Evolutionary conservation across 2,888 invertebrate genomes (phyloP), one percentile per base, ranked within the genome.

Genomic region (Heteromurus nitidus): DNA sequence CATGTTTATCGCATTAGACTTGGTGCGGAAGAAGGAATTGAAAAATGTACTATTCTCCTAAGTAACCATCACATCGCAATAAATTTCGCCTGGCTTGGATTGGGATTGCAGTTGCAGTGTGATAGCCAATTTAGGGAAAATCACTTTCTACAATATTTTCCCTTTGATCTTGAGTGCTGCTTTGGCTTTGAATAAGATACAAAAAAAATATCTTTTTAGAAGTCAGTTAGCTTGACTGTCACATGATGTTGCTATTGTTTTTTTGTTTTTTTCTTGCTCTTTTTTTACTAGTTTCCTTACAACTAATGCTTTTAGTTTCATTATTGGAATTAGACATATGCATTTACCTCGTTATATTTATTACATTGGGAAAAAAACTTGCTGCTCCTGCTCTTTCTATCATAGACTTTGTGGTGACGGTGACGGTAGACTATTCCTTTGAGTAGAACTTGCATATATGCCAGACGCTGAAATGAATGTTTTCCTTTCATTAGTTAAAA

Each of bases 221-320:
- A 22, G 24, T 9, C 5, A 55, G 22, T 55, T 22, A 24, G 20
- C 36, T 55, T 55, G 55, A 55, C 55, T 55, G 55, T 55, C 55
- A 55, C 20, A 55, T 22, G 24, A 2, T 55, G 5, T 20, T 55
- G 20, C 3, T 9, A 22, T 55, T 9, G 20, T 5, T 24, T 55
- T 24, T 55, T 24, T 16, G 2, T 24, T 24, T 22, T 22, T 55
- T 47, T 3, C 11, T 9, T 36, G 36, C 24, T 55, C 55, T 24
- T 55, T 55, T 55, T 55, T 24, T 20, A 9, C 7, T 22, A 24
- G 24, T 22, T 22, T 24, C 55, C 24, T 36, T 36, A 13, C 36
- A 36, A 7, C 9, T 9, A 7, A 36, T 36, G 36, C 36, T 36
- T 36, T 36, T 36, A 36, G 36, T 36, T 36, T 36, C 47, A 47